phyloP scores from a whole-genome alignment of 2,888 invertebrate species.

The Xylota segnis region DNA sequence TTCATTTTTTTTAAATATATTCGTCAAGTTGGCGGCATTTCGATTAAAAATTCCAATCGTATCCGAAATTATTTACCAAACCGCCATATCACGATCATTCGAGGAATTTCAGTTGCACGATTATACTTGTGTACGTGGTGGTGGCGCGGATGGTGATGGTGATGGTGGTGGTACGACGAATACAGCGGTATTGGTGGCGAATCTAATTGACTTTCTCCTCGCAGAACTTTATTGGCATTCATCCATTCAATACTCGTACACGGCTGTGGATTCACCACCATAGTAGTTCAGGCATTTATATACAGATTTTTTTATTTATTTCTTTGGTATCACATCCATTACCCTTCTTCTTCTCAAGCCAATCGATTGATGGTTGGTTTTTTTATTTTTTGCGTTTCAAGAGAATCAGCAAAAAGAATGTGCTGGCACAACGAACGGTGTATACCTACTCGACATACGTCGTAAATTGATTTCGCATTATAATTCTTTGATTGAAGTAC shows the following conservation, averaged over 20 bases:
- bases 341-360: constrained; percentile 55
- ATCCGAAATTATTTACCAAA: constrained; percentile 73
- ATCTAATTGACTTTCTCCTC: constrained; percentile 76
- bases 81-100: constrained; percentile 61
- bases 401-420: constrained; percentile 55
- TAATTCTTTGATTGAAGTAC: constrained; percentile 76
- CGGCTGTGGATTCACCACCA: constrained; percentile 35
- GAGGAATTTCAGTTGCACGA: constrained; percentile 58
- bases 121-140: constrained; percentile 13
- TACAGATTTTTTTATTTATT: constrained; percentile 26
- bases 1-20: constrained; percentile 63
- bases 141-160: constrained; percentile 7
- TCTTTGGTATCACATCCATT: constrained; percentile 57
- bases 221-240: constrained; percentile 68
- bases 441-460: constrained; percentile 59
- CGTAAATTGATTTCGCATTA: constrained; percentile 76
- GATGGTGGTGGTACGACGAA: neutral
- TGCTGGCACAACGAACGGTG: constrained; percentile 38
- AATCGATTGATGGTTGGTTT: constrained; percentile 65
- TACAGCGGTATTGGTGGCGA: constrained; percentile 47
- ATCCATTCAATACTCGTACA: constrained; percentile 49
- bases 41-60: constrained; percentile 76
- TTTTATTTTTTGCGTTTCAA: constrained; percentile 19
- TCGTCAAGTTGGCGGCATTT: constrained; percentile 71
- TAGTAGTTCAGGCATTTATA: constrained; percentile 57